phyloP scores from a whole-genome alignment of 2,888 invertebrate species.

The Sarcophaga rosellei region DNA sequence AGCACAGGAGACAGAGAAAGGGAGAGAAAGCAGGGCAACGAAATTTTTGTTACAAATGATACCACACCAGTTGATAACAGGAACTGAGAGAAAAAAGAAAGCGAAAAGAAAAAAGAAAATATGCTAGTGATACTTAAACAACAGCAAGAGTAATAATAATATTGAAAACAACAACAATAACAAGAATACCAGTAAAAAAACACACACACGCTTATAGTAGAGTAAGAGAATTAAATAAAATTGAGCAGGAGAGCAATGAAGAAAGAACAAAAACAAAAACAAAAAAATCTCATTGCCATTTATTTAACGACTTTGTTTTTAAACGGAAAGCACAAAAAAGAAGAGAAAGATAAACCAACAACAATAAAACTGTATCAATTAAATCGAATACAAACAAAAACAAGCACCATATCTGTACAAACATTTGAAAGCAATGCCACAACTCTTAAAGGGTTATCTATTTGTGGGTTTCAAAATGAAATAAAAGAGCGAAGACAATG shows the following conservation, averaged over 20 bases:
- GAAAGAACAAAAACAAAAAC: neutral
- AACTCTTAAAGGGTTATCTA: neutral
- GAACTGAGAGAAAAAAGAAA: neutral
- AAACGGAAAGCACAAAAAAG: neutral
- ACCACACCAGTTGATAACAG: neutral
- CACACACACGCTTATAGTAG: neutral
- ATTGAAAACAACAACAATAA: neutral
- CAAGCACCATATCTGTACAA: neutral
- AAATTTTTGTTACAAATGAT: neutral
- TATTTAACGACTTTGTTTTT: constrained; percentile 49
- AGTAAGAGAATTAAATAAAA: neutral
- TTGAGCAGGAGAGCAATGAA: neutral
- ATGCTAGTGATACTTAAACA: neutral
- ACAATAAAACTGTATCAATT: neutral
- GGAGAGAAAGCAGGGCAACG: neutral
- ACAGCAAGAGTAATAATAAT: constrained; percentile 32
- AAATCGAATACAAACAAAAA: neutral
- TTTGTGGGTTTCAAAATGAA: too few relatives aligned
- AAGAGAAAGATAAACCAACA: neutral
- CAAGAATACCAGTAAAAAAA: constrained; percentile 2
- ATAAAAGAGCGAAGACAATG: too few relatives aligned
- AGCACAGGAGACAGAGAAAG: neutral
- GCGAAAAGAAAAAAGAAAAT: too few relatives aligned
- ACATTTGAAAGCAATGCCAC: constrained; percentile 1
- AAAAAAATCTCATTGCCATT: constrained; percentile 44